A percentile compares a stretch with the other conserved stretches of the same genome.
Evolutionary conservation across 2,797 vertebrate species (phyloP).

Genomic region (Chloroceryle inda): DNA sequence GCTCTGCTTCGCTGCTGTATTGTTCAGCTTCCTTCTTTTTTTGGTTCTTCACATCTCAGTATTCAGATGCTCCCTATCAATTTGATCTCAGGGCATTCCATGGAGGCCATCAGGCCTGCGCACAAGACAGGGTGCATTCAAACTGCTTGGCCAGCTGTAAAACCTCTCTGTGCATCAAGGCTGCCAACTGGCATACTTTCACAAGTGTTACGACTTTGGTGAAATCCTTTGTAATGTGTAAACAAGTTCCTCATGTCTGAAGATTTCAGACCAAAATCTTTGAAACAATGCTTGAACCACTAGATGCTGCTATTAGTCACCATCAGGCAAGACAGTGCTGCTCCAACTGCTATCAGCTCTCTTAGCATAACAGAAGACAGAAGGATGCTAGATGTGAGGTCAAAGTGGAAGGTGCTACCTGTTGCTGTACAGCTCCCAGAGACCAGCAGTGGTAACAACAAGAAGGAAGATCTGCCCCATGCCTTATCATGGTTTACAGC

Average conservation of each 20-base stretch:
- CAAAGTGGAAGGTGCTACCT: not conserved
- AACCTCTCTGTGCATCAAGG: not conserved
- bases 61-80: not conserved
- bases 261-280: not conserved
- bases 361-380: not conserved
- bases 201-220: not conserved
- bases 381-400: not conserved
- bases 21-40: not conserved
- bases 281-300: not conserved
- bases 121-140: not conserved
- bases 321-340: accelerated
- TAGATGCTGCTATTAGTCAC: not conserved
- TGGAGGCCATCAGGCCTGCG: not conserved
- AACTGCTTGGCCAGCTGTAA: not conserved
- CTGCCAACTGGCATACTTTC: not conserved
- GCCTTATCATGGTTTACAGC: not conserved
- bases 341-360: not conserved
- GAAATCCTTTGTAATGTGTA: not conserved
- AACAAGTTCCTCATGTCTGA: not conserved
- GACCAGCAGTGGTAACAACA: not conserved
- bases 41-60: not conserved
- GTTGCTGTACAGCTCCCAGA: not conserved
- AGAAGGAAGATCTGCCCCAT: not conserved
- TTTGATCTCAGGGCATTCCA: not conserved
- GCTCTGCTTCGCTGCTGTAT: not conserved